A percentile compares a stretch with the other conserved stretches of the same genome.
phyloP scores from a whole-genome alignment of 2,797 vertebrate species.

The Malurus splendens region DNA sequence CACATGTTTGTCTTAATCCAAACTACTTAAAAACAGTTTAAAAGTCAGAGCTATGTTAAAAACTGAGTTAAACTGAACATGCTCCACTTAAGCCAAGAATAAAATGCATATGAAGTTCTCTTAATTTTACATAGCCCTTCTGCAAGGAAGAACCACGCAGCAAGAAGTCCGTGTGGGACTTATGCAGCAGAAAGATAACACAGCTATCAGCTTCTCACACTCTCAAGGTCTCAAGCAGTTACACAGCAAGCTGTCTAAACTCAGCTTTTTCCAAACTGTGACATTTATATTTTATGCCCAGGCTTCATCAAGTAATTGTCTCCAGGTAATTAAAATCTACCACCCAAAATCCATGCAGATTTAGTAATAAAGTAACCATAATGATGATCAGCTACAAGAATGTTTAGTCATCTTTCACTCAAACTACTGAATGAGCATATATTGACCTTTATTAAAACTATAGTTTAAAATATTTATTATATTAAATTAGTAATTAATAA shows the following conservation, averaged over 20 bases:
- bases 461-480: too few relatives aligned
- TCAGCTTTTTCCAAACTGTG: background rate
- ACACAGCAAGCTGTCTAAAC: background rate
- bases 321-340: background rate
- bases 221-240: background rate
- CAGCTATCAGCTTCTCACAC: background rate
- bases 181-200: constrained; percentile 1
- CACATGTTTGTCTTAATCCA: background rate
- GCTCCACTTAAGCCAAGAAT: background rate
- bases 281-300: background rate
- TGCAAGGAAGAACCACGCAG: background rate
- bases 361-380: background rate
- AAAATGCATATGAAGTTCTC: background rate
- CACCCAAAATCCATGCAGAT: background rate
- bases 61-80: background rate
- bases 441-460: background rate
- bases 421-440: background rate
- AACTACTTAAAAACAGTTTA: background rate
- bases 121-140: background rate
- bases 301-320: background rate
- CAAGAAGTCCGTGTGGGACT: background rate
- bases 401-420: background rate
- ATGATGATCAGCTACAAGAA: background rate
- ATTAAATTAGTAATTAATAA: too few relatives aligned
- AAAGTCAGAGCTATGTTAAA: background rate